Conservation (phyloP, 1,140 invertebrate species). For the Meloidogyne hapla region DNA sequence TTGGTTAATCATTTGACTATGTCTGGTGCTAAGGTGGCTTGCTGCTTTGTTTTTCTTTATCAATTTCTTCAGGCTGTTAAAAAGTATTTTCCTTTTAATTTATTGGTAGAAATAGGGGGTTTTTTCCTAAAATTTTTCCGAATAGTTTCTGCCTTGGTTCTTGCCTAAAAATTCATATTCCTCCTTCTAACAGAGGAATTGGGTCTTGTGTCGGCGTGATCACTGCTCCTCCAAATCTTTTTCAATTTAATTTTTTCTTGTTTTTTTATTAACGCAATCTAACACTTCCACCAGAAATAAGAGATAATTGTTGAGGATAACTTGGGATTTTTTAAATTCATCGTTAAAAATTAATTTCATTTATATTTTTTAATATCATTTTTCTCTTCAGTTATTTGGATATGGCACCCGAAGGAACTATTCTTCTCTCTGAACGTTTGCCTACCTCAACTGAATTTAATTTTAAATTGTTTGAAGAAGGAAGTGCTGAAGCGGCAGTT, state of each 20-base stretch:
- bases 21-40: background rate
- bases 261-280: no score
- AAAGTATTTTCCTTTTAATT: background rate
- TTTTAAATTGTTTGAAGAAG: background rate
- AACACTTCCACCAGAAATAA: no score
- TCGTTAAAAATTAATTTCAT: no score
- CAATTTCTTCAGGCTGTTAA: background rate
- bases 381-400: background rate
- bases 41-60: conserved; percentile 3
- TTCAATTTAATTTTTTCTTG: no score
- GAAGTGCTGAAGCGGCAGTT: background rate
- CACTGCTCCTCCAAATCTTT: no score
- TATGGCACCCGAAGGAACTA: background rate
- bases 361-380: no score
- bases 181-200: no score
- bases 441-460: background rate
- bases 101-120: background rate
- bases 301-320: no score
- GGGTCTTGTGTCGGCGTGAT: no score
- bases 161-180: no score
- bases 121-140: background rate
- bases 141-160: no score
- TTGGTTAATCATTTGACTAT: background rate
- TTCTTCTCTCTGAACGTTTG: background rate
- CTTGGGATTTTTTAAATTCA: no score